phyloP scores from a whole-genome alignment of 92 coral and sea anemone genomes.

The Galaxea fascicularis region DNA sequence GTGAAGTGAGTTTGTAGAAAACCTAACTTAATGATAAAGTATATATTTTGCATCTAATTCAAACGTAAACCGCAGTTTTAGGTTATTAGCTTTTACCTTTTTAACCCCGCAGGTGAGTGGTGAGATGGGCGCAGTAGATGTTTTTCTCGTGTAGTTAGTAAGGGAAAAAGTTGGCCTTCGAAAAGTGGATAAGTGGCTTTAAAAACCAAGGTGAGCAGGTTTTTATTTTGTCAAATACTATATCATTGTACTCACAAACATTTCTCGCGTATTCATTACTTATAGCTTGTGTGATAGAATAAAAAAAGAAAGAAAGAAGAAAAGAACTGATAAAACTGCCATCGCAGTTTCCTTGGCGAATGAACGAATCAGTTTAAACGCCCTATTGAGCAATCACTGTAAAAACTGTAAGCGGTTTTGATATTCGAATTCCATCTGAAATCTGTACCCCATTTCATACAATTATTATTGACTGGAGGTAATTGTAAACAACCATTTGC shows the following conservation, averaged over 20 bases:
- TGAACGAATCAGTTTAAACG: too few relatives aligned
- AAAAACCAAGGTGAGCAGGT: not conserved
- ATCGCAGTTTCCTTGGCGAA: too few relatives aligned
- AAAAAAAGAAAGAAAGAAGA: too few relatives aligned
- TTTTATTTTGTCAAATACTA: not conserved
- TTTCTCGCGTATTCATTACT: not conserved
- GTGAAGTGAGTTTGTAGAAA: not conserved
- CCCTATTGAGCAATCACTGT: too few relatives aligned
- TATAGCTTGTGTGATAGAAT: too few relatives aligned
- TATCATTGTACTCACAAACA: not conserved
- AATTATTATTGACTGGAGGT: too few relatives aligned
- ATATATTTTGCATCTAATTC: not conserved
- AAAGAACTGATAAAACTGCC: too few relatives aligned
- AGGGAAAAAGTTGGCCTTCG: not conserved
- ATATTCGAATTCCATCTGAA: too few relatives aligned
- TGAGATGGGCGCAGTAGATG: not conserved
- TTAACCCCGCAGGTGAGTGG: conserved; percentile 13
- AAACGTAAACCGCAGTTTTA: not conserved
- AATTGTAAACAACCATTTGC: too few relatives aligned
- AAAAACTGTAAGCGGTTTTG: too few relatives aligned
- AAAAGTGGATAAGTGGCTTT: not conserved
- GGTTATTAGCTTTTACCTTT: not conserved
- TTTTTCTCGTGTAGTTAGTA: not conserved
- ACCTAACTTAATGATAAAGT: not conserved
- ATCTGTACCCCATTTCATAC: too few relatives aligned